phyloP scores from a whole-genome alignment of 2,113 vertebrate genomes.

The Callionymus lyra region DNA sequence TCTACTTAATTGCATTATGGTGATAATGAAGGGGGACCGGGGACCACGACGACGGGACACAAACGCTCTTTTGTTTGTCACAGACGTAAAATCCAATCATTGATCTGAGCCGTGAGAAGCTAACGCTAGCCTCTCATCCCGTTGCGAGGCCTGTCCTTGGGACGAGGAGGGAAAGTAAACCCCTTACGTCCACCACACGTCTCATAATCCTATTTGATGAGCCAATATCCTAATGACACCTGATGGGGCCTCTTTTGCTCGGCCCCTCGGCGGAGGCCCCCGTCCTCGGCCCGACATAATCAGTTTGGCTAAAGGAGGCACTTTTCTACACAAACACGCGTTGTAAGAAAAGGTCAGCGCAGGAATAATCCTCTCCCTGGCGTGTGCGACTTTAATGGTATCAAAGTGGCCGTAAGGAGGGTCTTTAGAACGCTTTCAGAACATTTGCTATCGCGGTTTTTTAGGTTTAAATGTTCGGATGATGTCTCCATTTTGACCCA shows the following conservation, averaged over 20 bases:
- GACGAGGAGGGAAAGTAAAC: constrained; percentile 51
- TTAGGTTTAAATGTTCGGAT: no score
- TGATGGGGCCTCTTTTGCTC: constrained; percentile 34
- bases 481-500: no score
- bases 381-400: constrained; percentile 2
- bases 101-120: constrained; percentile 3
- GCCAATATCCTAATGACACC: constrained; percentile 70
- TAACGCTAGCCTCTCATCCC: constrained; percentile 42
- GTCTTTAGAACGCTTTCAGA: no score
- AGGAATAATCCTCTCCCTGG: no score
- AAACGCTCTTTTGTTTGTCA: constrained; percentile 1
- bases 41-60: no score
- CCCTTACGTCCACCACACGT: constrained; percentile 44
- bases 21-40: constrained; percentile 32
- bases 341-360: no score
- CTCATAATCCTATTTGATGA: constrained; percentile 65
- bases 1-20: constrained; percentile 43
- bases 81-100: constrained; percentile 46
- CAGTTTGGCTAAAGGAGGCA: constrained; percentile 24
- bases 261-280: constrained; percentile 28
- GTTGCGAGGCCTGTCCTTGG: constrained; percentile 59
- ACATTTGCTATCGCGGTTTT: no score
- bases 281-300: constrained; percentile 48
- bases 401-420: no score
- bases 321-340: constrained; percentile 21